These are phyloP conservation scores for Lepidonotus clava DNA, from an alignment of 2,888 invertebrate species.

Conservation along the genomic window DNA sequence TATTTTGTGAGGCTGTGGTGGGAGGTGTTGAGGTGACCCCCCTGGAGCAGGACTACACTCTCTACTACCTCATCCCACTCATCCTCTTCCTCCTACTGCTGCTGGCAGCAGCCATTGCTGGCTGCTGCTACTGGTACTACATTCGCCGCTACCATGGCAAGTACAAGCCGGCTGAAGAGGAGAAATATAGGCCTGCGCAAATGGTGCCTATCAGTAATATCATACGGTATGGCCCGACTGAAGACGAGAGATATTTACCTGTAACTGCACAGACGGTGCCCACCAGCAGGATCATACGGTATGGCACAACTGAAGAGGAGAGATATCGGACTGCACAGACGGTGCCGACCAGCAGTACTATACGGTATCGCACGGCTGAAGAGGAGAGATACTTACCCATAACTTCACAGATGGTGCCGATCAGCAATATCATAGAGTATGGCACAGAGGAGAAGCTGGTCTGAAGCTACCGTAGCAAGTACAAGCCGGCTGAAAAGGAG, in stretches of 20 bases:
- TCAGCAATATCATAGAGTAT: not conserved
- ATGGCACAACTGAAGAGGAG: too few relatives aligned
- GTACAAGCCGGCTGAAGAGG: slow-evolving; percentile 58
- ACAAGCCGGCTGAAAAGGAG: slow-evolving; percentile 58
- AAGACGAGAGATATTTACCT: too few relatives aligned
- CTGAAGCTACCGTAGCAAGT: slow-evolving; percentile 53
- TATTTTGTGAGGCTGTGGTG: not conserved
- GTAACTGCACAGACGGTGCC: too few relatives aligned
- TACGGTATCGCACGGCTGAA: too few relatives aligned
- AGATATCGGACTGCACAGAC: too few relatives aligned
- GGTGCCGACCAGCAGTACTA: too few relatives aligned
- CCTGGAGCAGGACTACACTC: not conserved
- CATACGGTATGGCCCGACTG: not conserved
- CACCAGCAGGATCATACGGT: too few relatives aligned
- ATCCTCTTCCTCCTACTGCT: slow-evolving; percentile 51
- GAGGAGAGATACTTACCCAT: too few relatives aligned
- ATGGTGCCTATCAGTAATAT: not conserved
- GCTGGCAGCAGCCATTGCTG: not conserved
- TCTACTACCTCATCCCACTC: slow-evolving; percentile 16
- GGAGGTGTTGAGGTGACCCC: not conserved
- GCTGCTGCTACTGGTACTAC: slow-evolving; percentile 49
- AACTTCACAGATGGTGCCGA: too few relatives aligned
- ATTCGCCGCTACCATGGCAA: slow-evolving; percentile 57
- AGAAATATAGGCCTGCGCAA: not conserved
- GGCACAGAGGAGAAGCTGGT: slow-evolving; percentile 45